Evolutionary conservation across 2,888 invertebrate species (phyloP), one percentile per base, ranked within the genome.

Genomic region (Drosophila longiperda): DNA sequence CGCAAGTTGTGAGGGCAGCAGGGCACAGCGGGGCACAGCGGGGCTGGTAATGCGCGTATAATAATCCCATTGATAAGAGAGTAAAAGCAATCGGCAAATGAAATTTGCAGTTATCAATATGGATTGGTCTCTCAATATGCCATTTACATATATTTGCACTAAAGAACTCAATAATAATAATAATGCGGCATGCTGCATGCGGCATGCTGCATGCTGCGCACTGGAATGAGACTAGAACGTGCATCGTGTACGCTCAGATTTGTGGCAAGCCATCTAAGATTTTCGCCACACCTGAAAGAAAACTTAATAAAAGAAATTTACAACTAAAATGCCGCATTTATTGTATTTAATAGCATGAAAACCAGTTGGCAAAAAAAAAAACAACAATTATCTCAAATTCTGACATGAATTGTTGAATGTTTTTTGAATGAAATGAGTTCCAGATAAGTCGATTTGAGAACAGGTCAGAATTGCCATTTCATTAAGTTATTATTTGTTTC

Each of bases 61-160:
- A 85, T 77, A 80, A 83, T 74, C 78, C 54, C 61, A 83, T 69
- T 78, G 87, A 86, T 83, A 87, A 78, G 20, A 48, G 48, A 34
- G 64, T 62, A 49, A 66, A 62, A 58, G 78, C 83, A 70, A 78
- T 70, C 58, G 66, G 58, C 17, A 78, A 88, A 86, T 83, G 59
- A 64, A 67, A 71, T 67, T 72, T 62, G 72, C 42, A 67, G 58
- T 76, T 75, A 65, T 67, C 66, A 65, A 59, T 78, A 62, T 66
- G 60, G 29, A 66, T 54, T 40, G 40, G 38, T 15, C 36, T 50
- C 57, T 40, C 32, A 45, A 49, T 59, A 52, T 45, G 42, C 33
- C 38, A 38, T n/a, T 23, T 23, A 38, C 20, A 36, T 36, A 45
- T 17, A 11, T 50, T 17, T 42, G 7, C 17, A 23, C 17, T 23